These are phyloP conservation scores for Drosophila nr. perissopoda DNA, from an alignment of 2,888 invertebrate genomes.

Conservation along the genomic window DNA sequence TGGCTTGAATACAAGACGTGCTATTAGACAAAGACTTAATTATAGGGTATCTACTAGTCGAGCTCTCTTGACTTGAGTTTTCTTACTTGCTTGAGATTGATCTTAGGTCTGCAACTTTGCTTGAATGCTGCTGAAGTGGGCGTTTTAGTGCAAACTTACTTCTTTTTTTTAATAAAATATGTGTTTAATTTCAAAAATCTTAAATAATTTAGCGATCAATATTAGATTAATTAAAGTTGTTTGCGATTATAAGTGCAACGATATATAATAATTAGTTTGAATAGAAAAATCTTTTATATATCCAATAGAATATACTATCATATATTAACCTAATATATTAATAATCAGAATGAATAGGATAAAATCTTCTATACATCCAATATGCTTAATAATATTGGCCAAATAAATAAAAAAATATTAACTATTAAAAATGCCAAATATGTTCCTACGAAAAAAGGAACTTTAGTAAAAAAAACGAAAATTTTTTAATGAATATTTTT, in stretches of 20 bases:
- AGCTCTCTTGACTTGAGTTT: background rate
- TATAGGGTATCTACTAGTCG: background rate
- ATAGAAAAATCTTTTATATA: background rate
- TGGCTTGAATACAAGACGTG: background rate
- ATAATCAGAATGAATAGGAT: background rate
- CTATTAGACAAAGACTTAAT: background rate
- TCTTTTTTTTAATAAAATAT: background rate
- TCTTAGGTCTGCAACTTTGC: constrained; percentile 2
- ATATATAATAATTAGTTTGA: too few relatives aligned
- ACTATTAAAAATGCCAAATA: background rate
- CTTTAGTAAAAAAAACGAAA: background rate
- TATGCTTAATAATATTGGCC: too few relatives aligned
- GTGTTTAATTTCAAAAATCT: background rate
- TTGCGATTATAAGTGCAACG: too few relatives aligned
- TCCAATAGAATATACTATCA: background rate
- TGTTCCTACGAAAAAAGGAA: too few relatives aligned
- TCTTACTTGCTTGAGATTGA: background rate
- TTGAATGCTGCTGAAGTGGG: background rate
- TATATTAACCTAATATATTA: background rate
- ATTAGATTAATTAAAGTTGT: background rate
- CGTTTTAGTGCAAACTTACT: background rate
- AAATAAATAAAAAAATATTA: background rate
- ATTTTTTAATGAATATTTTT: background rate
- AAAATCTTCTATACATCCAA: too few relatives aligned
- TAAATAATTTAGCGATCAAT: background rate